Percentiles rank a stretch among this genome's conserved stretches.
Conservation (phyloP, 2,113 vertebrate species). For the Python bivittatus region DNA sequence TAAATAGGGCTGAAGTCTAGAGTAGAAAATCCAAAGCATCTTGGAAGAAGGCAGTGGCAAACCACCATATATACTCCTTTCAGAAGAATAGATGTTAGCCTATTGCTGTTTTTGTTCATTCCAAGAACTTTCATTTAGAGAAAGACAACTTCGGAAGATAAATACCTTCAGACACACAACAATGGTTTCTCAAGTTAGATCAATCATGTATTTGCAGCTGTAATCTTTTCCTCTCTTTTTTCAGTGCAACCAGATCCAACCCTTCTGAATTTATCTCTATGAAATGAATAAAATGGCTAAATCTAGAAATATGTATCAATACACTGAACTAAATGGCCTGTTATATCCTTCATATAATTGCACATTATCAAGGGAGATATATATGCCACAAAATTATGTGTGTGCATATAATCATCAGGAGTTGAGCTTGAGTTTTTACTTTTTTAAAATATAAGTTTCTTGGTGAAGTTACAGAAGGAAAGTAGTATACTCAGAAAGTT, state of each 20-base stretch:
- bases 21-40: too few relatives aligned
- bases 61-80: background rate
- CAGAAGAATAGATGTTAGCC: background rate
- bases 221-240: background rate
- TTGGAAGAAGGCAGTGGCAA: too few relatives aligned
- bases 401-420: too few relatives aligned
- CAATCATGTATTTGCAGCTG: background rate
- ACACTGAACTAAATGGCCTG: background rate
- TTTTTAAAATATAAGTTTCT: too few relatives aligned
- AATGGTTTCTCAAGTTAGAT: background rate
- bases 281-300: background rate
- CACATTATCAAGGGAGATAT: background rate
- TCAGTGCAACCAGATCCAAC: background rate
- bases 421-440: too few relatives aligned
- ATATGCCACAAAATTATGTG: background rate
- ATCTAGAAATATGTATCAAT: background rate
- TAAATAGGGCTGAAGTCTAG: too few relatives aligned
- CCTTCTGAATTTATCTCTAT: background rate
- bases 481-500: too few relatives aligned
- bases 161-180: accelerated
- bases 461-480: too few relatives aligned
- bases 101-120: background rate
- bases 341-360: background rate
- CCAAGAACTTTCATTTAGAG: background rate
- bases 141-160: background rate